Evolutionary conservation across 2,113 vertebrate species (phyloP).

Genomic region (Pteruthius melanotis): DNA sequence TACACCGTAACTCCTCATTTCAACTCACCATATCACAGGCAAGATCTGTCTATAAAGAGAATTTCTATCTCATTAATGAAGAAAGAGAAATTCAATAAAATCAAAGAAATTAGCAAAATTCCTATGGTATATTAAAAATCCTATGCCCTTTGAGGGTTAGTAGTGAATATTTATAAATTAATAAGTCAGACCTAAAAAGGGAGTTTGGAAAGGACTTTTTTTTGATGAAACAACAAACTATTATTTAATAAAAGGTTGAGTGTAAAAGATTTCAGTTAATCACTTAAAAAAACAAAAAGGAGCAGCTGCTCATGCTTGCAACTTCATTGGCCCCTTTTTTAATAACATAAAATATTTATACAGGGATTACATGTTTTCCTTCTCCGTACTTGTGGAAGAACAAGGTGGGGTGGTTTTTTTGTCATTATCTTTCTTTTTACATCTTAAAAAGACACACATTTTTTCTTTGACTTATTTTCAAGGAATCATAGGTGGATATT

Average conservation of each 20-base stretch:
- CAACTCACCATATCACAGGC: neutral
- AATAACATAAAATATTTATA: neutral
- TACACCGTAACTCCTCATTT: neutral
- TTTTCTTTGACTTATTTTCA: neutral
- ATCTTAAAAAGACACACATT: neutral
- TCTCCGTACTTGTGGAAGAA: neutral
- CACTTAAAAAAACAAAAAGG: neutral
- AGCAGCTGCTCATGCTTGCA: neutral
- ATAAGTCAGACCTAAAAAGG: neutral
- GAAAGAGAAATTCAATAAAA: neutral
- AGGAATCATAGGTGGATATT: neutral
- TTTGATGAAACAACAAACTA: neutral
- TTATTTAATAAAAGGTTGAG: neutral
- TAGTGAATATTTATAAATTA: neutral
- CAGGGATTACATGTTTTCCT: neutral
- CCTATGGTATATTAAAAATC: neutral
- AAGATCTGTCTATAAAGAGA: neutral
- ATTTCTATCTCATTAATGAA: neutral
- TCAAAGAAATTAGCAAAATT: neutral
- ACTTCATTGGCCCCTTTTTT: neutral
- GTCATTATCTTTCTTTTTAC: neutral
- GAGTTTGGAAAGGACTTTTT: neutral
- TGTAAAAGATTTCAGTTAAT: neutral
- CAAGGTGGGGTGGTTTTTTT: rapidly evolving
- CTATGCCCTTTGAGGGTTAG: neutral